Evolutionary conservation across 2,888 invertebrate species (phyloP), one percentile per base, ranked within the genome.

Genomic region (Lamellibrachia satsuma): DNA sequence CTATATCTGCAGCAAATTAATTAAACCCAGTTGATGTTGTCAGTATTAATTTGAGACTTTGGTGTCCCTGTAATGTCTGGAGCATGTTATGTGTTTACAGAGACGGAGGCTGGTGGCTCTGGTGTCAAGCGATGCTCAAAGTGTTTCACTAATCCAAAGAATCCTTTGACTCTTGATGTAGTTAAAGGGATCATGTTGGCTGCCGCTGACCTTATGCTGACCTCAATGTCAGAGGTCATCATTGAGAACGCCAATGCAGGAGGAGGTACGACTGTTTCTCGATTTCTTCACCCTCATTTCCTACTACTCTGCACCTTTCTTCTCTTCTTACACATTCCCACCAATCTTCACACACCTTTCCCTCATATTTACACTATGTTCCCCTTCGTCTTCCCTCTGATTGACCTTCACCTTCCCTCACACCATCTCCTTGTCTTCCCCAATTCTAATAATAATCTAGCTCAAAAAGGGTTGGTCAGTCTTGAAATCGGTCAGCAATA

Each of bases 181-280:
- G 94, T 96, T 91, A 96, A 96, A 93, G 95, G 95, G 9, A 95
- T 95, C 22, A 93, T 96, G 92, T 94, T 96, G 92, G 93, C 94
- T 51, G 94, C 95, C 1, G 95, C 96, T 22, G 96, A 96, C 90
- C 95, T 95, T 93, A 96, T 95, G 94, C 95, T 96, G 52, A 94
- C 95, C 27, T 95, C 95, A 9, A 94, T 96, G 90, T 94, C 95
- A 51, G 96, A 96, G 92, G 95, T 95, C 90, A 95, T 96, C 92
- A 94, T 95, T 57, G 96, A 96, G 91, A 95, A 95, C 94, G 95
- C 95, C 52, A 91, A 91, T 8, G 55, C 27, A 3, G 55, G 91
- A 51, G 91, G 57, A 55, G 91, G 91, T 91, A 52, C n/a, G 52
- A 27, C 15, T 15, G 51, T 27, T 52, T 91, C 52, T 4, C 91